phyloP scores from a whole-genome alignment of 2,797 vertebrate genomes.

The Epinephelus malabaricus region DNA sequence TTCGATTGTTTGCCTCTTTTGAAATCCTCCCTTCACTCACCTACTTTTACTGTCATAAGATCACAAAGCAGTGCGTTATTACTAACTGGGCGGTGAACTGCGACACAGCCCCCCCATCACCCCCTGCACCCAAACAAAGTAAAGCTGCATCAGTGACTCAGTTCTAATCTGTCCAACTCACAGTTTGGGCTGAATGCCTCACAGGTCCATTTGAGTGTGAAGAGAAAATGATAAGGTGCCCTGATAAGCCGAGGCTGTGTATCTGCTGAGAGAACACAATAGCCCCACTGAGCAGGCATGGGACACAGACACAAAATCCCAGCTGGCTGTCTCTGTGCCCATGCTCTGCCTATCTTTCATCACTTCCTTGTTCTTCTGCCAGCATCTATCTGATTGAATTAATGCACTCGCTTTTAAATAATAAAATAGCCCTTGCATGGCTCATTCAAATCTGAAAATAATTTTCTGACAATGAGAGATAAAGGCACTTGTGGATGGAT shows the following conservation, averaged over 20 bases:
- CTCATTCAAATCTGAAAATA: constrained; percentile 78
- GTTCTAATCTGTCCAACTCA: constrained; percentile 56
- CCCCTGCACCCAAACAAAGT: background rate
- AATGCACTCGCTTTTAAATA: constrained; percentile 75
- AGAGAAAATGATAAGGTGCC: constrained; percentile 72
- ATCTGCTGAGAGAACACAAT: constrained; percentile 79
- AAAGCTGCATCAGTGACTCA: constrained; percentile 35
- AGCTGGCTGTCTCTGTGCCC: constrained; percentile 69
- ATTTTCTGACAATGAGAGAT: constrained; percentile 64
- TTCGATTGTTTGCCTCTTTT: background rate
- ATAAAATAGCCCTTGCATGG: constrained; percentile 57
- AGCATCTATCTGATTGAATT: constrained; percentile 78
- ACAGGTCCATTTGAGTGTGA: constrained; percentile 78
- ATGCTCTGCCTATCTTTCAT: constrained; percentile 76
- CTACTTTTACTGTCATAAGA: background rate
- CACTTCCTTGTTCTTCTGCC: constrained; percentile 77
- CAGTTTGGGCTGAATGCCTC: constrained; percentile 64
- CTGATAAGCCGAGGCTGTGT: constrained; percentile 73
- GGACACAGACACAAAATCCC: constrained; percentile 65
- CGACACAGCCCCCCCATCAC: background rate
- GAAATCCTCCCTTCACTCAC: background rate
- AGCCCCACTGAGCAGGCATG: constrained; percentile 70
- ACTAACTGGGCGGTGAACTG: constrained; percentile 6
- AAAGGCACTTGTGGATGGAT: constrained; percentile 42
- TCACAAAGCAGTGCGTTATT: constrained; percentile 13